Conservation (phyloP, 2,888 invertebrate species). For the Cyclophora albipunctata region DNA sequence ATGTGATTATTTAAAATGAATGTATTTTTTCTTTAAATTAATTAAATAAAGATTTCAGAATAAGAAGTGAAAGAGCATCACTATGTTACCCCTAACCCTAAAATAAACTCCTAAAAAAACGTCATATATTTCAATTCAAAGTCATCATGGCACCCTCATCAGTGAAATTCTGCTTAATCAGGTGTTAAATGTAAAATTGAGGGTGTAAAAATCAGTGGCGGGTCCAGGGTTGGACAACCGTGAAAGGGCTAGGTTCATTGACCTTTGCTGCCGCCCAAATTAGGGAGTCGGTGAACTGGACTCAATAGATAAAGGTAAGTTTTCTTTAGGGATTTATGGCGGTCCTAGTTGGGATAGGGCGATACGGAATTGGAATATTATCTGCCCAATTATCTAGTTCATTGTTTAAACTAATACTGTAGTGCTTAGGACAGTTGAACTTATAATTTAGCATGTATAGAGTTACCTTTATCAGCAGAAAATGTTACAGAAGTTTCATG, state of each 20-base stretch:
- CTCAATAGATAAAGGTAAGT: slow-evolving; percentile 39
- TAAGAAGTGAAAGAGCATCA: no score
- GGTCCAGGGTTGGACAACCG: slow-evolving; percentile 10
- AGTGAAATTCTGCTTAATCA: slow-evolving; percentile 36
- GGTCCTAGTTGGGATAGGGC: slow-evolving; percentile 8
- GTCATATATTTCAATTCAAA: neutral
- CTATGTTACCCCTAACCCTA: no score
- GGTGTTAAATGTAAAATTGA: slow-evolving; percentile 47
- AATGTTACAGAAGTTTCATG: neutral
- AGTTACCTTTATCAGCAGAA: neutral
- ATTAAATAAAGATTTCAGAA: no score
- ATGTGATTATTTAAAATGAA: no score
- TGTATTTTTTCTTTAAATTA: no score
- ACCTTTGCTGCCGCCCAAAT: slow-evolving; percentile 44
- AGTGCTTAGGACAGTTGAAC: neutral
- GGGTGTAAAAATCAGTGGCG: slow-evolving; percentile 22
- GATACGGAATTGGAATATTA: slow-evolving; percentile 14
- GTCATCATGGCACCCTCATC: slow-evolving; percentile 14
- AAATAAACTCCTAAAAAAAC: neutral
- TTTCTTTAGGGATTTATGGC: slow-evolving; percentile 20
- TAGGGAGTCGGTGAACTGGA: slow-evolving; percentile 49
- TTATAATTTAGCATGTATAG: no score
- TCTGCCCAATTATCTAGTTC: slow-evolving; percentile 1
- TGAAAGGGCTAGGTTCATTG: slow-evolving; percentile 52
- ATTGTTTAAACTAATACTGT: neutral